Conservation (phyloP, 2,888 invertebrate genomes). For the Periphyllus acericola region DNA sequence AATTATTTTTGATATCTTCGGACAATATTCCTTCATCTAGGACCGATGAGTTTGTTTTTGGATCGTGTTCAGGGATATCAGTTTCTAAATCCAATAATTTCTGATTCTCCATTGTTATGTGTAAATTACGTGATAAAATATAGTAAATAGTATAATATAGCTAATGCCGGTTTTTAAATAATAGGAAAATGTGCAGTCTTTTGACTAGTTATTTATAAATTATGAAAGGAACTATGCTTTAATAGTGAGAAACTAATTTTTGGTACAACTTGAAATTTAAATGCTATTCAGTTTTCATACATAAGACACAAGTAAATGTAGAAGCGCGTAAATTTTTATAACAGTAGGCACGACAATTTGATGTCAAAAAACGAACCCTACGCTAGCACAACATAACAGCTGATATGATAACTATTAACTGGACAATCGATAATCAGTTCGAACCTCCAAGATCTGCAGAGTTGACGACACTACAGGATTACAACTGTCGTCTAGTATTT, state of each 20-base stretch:
- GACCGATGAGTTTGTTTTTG: background rate
- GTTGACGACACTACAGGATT: constrained; percentile 15
- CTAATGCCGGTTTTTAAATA: constrained; percentile 11
- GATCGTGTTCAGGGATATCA: constrained; percentile 10
- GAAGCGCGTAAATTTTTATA: background rate
- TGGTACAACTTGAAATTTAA: constrained; percentile 1
- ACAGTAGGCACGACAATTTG: no score
- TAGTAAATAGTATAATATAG: background rate
- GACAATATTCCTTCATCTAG: background rate
- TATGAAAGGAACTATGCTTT: constrained; percentile 48
- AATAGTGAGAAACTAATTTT: constrained; percentile 35
- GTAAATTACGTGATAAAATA: background rate
- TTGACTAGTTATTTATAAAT: background rate
- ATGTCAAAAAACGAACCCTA: background rate
- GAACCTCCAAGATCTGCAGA: background rate
- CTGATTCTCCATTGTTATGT: constrained; percentile 45
- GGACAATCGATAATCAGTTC: constrained; percentile 29
- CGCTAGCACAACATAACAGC: background rate
- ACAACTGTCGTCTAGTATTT: constrained; percentile 31
- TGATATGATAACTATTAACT: constrained; percentile 40
- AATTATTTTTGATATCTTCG: constrained; percentile 19
- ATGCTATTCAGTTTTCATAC: background rate
- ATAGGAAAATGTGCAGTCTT: constrained; percentile 29
- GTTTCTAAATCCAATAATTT: constrained; percentile 31
- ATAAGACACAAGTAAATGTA: background rate